These are phyloP conservation scores for Aphidius ervi DNA, from an alignment of 1,140 invertebrate genomes.

Conservation along the genomic window DNA sequence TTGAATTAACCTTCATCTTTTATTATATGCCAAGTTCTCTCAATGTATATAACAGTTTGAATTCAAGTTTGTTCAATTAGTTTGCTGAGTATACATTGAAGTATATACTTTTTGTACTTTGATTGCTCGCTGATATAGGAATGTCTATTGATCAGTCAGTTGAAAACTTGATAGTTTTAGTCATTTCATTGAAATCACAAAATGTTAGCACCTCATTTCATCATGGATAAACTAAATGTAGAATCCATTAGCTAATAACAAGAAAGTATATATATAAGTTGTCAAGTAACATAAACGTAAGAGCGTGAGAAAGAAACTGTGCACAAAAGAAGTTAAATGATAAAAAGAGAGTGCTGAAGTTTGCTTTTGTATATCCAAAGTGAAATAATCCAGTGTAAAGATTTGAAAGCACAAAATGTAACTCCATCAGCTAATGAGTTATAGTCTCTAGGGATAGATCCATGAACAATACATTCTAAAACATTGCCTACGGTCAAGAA, in stretches of 20 bases:
- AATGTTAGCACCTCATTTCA: neutral
- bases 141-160: neutral
- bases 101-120: too few relatives aligned
- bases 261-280: constrained; percentile 1
- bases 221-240: constrained; percentile 26
- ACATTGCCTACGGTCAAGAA: constrained; percentile 27
- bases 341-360: constrained; percentile 8
- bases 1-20: too few relatives aligned
- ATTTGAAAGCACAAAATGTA: constrained; percentile 6
- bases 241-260: constrained; percentile 46
- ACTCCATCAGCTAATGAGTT: constrained; percentile 43
- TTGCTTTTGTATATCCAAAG: constrained; percentile 27
- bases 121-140: too few relatives aligned
- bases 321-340: neutral
- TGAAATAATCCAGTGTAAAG: constrained; percentile 31
- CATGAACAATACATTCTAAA: constrained; percentile 16
- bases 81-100: too few relatives aligned
- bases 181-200: constrained; percentile 19
- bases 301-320: neutral
- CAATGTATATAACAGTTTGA: too few relatives aligned
- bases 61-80: too few relatives aligned
- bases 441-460: constrained; percentile 25
- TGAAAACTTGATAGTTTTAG: constrained; percentile 18
- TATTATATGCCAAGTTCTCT: too few relatives aligned
- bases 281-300: neutral